Base-by-base conservation (phyloP, 2,113 vertebrate genomes). In the Eudorcas thomsonii region DNA sequence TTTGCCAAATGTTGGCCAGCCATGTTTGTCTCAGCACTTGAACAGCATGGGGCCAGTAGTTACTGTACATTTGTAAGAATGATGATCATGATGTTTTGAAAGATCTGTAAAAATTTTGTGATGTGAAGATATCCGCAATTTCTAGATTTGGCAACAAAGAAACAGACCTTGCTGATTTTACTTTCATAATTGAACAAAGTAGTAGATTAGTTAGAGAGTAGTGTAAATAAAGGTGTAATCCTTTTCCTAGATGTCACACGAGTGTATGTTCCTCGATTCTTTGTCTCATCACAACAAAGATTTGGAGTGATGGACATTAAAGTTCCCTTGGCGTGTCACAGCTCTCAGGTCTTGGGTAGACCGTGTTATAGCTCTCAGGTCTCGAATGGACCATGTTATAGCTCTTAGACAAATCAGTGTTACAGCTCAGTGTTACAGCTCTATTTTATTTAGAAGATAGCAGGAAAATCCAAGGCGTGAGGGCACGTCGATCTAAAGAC, bases 121-220 rank as follows among this genome's bases (percentile, higher is more conserved):
- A 57, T 77, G 36, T 54, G 45, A 93, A 89, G 83, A 83, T 78
- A 78, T 26, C 57, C 74, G 62, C 6, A n/a, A 16, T 80, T 88
- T 91, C 52, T 90, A 1, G 33, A 64, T 64, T 55, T 87, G 71
- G 45, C 36, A 39, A 52, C 12, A 26, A 67, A 84, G 90, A 62
- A 84, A 90, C 2, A 92, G 67, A 89, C 13, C 30, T 48, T 82
- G 23, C 28, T 86, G 16, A 48, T 30, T 52, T 67, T 77, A 33
- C 25, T 67, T 82, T 88, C 78, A 50, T 86, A 91, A 55, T 67
- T 43, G 50, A 87, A 92, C 93, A 71, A 89, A 93, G 87, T 50
- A 36, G 36, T 89, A 59, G 33, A 39, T 55, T 48, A 90, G 9
- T 17, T 60, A 81, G 4, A 57, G 17, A 94, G 19, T 33, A 52